Base-by-base conservation (phyloP, 2,113 vertebrate genomes). In the Chaenogobius annularis region DNA sequence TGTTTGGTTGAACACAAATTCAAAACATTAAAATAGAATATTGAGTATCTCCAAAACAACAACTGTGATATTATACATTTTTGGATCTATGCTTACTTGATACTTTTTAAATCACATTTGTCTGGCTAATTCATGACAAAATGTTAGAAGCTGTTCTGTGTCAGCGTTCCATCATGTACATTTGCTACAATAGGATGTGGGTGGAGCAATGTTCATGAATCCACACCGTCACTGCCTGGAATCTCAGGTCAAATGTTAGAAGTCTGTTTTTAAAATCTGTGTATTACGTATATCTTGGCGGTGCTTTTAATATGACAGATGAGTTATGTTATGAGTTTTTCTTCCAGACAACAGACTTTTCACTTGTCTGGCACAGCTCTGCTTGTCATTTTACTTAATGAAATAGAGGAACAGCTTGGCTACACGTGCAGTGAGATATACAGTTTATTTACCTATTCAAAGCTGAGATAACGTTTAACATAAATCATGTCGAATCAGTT, bases 301-400 rank as follows among this genome's bases (percentile, higher is more conserved):
- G 69, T 44, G 71, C 37, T 22, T 68, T 79, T 73, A 76, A 79
- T 75, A 66, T 52, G 67, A 58, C 47, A 78, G 55, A 26, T 66
- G 22, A 46, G 19, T 43, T 26, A 43, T 63, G 70, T 56, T 74
- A 59, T 50, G 64, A 58, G 64, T 71, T 77, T 58, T 74, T 37
- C 44, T 20, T 15, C 11, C 43, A 44, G 62, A 70, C 44, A 64
- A 86, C 77, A 56, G 70, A 79, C 72, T 72, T 47, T 68, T 81
- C 70, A 66, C 46, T 77, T 26, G 66, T 72, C 52, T 78, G 74
- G 72, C 83, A 43, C 37, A 19, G 15, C 47, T 71, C 48, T 80
- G 59, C 67, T 68, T 84, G 85, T 81, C 82, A 70, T 74, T 84
- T 78, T 13, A 31, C 37, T 62, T 78, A 79, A 83, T 87, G 79